Conservation (phyloP, 2,113 vertebrate genomes). For the Cryptomyrus ogoouensis region DNA sequence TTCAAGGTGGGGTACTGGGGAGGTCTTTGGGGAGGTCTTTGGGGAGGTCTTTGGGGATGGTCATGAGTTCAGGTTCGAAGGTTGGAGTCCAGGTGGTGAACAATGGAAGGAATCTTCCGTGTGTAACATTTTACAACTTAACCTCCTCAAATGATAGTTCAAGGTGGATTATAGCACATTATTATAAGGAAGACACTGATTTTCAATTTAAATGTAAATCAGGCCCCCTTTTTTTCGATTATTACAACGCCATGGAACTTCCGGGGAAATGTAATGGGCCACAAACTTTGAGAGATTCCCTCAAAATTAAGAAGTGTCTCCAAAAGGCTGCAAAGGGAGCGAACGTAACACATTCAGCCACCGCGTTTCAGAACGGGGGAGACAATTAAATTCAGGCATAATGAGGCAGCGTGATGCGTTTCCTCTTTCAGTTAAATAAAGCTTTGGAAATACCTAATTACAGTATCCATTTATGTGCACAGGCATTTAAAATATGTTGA, state of each 20-base stretch:
- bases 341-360: not conserved
- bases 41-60: constrained; percentile 26
- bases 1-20: not conserved
- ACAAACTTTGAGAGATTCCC: constrained; percentile 42
- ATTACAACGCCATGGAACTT: constrained; percentile 49
- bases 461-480: not conserved
- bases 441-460: not conserved
- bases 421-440: not conserved
- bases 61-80: constrained; percentile 25
- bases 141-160: constrained; percentile 52
- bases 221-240: constrained; percentile 43
- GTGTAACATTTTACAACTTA: constrained; percentile 55
- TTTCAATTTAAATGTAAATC: constrained; percentile 69
- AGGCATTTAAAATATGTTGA: not conserved
- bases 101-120: constrained; percentile 40
- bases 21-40: constrained; percentile 26
- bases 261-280: constrained; percentile 38
- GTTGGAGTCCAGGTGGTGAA: constrained; percentile 37
- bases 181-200: constrained; percentile 56
- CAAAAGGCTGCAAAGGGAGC: constrained; percentile 13
- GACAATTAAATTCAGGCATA: not conserved
- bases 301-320: constrained; percentile 32
- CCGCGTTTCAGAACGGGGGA: not conserved
- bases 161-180: constrained; percentile 57
- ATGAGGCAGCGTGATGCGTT: not conserved